phyloP scores from a whole-genome alignment of 2,888 invertebrate genomes.

The Thera britannica region DNA sequence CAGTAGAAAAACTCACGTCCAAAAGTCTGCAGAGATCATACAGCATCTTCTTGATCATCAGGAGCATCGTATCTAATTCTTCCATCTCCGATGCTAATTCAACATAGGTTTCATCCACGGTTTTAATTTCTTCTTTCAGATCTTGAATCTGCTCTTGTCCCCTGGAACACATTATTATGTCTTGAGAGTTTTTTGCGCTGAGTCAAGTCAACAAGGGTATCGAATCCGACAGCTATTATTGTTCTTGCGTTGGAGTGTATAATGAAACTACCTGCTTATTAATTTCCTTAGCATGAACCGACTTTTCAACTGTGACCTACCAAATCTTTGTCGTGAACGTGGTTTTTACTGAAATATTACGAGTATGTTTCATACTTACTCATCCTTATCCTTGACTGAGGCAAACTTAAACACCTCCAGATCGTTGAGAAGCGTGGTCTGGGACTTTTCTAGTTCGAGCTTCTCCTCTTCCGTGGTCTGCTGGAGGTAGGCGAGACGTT shows the following conservation, averaged over 20 bases:
- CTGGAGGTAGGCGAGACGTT: constrained; percentile 88
- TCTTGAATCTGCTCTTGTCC: constrained; percentile 89
- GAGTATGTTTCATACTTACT: constrained; percentile 82
- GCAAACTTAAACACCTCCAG: constrained; percentile 91
- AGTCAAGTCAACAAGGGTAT: no score
- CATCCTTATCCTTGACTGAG: constrained; percentile 91
- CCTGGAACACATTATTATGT: constrained; percentile 66
- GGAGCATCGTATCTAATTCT: constrained; percentile 67
- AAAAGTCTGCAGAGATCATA: constrained; percentile 75
- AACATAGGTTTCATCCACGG: constrained; percentile 65
- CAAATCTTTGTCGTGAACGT: no score
- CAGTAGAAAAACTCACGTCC: constrained; percentile 64
- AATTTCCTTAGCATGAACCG: no score
- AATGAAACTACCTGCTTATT: no score
- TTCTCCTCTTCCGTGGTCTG: constrained; percentile 91
- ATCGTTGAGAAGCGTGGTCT: constrained; percentile 87
- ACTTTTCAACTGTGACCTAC: no score
- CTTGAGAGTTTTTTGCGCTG: background rate
- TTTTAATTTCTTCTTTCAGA: constrained; percentile 85
- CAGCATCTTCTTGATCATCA: constrained; percentile 75
- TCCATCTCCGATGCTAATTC: constrained; percentile 65
- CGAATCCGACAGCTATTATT: no score
- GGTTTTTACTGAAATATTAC: no score
- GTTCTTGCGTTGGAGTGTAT: no score
- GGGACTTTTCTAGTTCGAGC: constrained; percentile 86